phyloP scores from a whole-genome alignment of 2,113 vertebrate species.

The Okapia johnstoni region DNA sequence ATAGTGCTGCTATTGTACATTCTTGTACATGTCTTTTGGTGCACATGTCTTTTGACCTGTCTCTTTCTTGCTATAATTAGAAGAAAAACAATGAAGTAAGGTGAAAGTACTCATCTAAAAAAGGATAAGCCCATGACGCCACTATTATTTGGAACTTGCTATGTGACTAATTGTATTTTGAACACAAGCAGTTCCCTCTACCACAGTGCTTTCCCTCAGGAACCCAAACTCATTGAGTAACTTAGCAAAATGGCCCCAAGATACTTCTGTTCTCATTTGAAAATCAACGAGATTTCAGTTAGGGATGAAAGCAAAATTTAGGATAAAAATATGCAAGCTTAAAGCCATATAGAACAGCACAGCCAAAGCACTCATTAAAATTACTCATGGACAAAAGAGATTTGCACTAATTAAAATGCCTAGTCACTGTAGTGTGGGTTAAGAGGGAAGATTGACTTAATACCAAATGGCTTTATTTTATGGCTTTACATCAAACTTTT shows the following conservation, averaged over 20 bases:
- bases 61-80: not conserved
- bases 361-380: slow-evolving; percentile 67
- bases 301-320: slow-evolving; percentile 61
- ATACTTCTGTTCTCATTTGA: slow-evolving; percentile 55
- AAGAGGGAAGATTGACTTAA: slow-evolving; percentile 55
- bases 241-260: slow-evolving; percentile 60
- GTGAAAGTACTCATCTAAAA: not conserved
- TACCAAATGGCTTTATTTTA: slow-evolving; percentile 65
- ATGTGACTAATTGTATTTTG: slow-evolving; percentile 43
- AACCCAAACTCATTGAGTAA: slow-evolving; percentile 47
- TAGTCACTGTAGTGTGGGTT: slow-evolving; percentile 61
- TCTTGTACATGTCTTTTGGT: not conserved
- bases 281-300: slow-evolving; percentile 59
- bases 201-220: slow-evolving; percentile 16
- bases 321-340: slow-evolving; percentile 63
- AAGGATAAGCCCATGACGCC: not conserved
- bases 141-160: slow-evolving; percentile 8
- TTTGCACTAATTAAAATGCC: slow-evolving; percentile 71
- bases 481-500: slow-evolving; percentile 64
- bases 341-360: slow-evolving; percentile 57
- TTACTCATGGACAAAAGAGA: slow-evolving; percentile 68
- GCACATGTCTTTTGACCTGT: not conserved
- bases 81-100: slow-evolving; percentile 14
- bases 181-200: slow-evolving; percentile 53
- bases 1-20: not conserved